Percentiles rank a stretch among this genome's conserved stretches.
phyloP scores from a whole-genome alignment of 2,113 vertebrate species.

The Potamarius usumacintae region DNA sequence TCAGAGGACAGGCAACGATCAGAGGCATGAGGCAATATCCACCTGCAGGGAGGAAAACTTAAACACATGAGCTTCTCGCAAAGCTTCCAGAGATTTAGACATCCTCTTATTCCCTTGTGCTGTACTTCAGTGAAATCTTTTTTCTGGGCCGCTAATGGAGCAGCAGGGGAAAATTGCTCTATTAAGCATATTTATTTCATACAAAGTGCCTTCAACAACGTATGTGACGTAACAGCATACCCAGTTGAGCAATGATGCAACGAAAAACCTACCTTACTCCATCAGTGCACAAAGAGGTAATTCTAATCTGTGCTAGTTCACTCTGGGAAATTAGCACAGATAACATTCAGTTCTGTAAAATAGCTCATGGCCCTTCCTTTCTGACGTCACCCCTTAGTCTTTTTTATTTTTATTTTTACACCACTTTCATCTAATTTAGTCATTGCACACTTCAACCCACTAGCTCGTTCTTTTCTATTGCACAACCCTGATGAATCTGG shows the following conservation, averaged over 20 bases:
- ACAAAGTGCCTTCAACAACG: constrained; percentile 24
- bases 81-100: constrained; percentile 34
- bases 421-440: constrained; percentile 6
- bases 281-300: neutral
- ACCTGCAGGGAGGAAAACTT: constrained; percentile 42
- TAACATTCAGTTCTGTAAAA: constrained; percentile 10
- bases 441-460: neutral
- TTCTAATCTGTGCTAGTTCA: constrained; percentile 27
- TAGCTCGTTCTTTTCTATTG: constrained; percentile 14
- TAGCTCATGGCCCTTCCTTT: constrained; percentile 19
- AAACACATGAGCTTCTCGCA: constrained; percentile 42
- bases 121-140: constrained; percentile 38
- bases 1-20: constrained; percentile 45
- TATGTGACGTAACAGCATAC: constrained; percentile 36
- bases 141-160: constrained; percentile 42
- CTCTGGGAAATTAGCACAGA: constrained; percentile 7
- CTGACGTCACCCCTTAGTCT: constrained; percentile 15
- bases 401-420: constrained; percentile 1
- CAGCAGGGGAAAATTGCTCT: constrained; percentile 46
- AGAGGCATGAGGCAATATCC: constrained; percentile 54
- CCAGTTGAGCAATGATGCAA: constrained; percentile 15
- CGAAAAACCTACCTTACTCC: constrained; percentile 8
- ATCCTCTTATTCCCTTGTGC: constrained; percentile 44
- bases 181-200: constrained; percentile 47
- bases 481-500: constrained; percentile 12